Percentiles rank a stretch among this genome's conserved stretches.
These are phyloP conservation scores for Syngnathus scovelli DNA, from an alignment of 2,113 vertebrate genomes.

Conservation along the genomic window DNA sequence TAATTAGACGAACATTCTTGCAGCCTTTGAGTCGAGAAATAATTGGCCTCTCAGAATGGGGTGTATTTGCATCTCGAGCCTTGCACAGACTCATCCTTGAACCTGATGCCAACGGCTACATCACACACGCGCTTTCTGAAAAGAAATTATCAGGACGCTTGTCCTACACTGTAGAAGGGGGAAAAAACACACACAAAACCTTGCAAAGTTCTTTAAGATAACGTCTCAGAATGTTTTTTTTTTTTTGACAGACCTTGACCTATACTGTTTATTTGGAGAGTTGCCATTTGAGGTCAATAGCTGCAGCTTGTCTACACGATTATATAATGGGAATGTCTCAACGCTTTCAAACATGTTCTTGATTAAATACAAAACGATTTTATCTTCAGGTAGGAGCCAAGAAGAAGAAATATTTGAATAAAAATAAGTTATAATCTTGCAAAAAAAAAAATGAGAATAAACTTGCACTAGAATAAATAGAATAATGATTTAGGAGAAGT, in stretches of 20 bases:
- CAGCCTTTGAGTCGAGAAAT: slow-evolving; percentile 53
- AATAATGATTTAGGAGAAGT: no score
- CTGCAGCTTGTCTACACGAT: not conserved
- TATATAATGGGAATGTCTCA: not conserved
- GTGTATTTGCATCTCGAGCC: slow-evolving; percentile 46
- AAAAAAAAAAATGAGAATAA: no score
- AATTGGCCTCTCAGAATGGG: slow-evolving; percentile 57
- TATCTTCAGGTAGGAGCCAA: no score
- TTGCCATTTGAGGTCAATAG: not conserved
- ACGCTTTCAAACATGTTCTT: no score
- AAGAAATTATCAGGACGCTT: not conserved
- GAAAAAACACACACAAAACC: not conserved
- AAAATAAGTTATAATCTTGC: no score
- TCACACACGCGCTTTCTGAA: slow-evolving; percentile 10
- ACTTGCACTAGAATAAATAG: no score
- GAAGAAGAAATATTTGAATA: no score
- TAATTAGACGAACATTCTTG: slow-evolving; percentile 59
- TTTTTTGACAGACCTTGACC: not conserved
- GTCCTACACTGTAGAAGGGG: slow-evolving; percentile 4
- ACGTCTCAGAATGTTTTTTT: not conserved
- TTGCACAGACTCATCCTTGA: slow-evolving; percentile 41
- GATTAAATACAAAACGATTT: no score
- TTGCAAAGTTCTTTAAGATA: not conserved
- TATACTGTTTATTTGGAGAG: not conserved
- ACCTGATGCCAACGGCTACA: slow-evolving; percentile 23